Conservation (phyloP, 2,888 invertebrate genomes). For the Torymus tubicola region DNA sequence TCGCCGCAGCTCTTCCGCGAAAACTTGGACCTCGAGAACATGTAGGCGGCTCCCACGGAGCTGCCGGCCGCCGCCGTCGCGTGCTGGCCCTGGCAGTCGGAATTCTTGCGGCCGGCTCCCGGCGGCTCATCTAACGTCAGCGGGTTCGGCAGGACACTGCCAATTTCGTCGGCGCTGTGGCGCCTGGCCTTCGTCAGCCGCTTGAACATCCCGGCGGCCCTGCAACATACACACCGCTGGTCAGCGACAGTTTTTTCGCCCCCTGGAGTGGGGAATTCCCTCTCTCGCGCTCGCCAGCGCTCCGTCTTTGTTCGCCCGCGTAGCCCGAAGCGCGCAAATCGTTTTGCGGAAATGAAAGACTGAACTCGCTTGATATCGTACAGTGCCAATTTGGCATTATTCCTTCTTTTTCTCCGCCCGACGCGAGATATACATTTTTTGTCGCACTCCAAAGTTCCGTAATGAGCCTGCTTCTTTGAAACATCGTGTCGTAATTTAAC, state of each 20-base stretch:
- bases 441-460: background rate
- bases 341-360: constrained; percentile 31
- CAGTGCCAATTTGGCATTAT: background rate
- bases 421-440: background rate
- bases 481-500: no score
- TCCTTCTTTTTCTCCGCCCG: no score
- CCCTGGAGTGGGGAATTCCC: background rate
- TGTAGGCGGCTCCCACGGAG: constrained; percentile 57
- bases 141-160: constrained; percentile 72
- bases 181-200: constrained; percentile 83
- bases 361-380: background rate
- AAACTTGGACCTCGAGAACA: constrained; percentile 67
- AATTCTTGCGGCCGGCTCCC: constrained; percentile 44
- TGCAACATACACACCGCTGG: background rate
- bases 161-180: constrained; percentile 81
- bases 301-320: background rate
- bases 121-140: constrained; percentile 67
- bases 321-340: constrained; percentile 20
- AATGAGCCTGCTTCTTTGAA: no score
- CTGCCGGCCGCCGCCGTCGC: constrained; percentile 48
- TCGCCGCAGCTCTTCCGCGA: constrained; percentile 71
- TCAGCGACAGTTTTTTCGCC: constrained; percentile 34
- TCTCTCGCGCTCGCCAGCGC: no score
- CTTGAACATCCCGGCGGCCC: constrained; percentile 75
- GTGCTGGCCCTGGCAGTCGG: constrained; percentile 5